Evolutionary conservation across 2,888 invertebrate species (phyloP).

Genomic region (Luffia ferchaultella): DNA sequence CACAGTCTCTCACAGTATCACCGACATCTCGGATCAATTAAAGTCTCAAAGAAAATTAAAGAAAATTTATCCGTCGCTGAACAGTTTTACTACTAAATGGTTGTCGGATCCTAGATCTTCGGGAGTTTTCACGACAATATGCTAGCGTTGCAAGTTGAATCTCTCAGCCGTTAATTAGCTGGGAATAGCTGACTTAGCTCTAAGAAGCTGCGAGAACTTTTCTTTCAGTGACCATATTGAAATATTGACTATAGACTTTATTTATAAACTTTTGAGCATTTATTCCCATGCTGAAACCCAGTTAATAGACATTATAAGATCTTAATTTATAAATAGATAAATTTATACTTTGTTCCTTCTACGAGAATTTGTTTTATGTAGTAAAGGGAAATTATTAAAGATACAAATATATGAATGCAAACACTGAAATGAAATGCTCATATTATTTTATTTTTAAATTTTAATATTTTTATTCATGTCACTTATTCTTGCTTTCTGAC

Average conservation of each 20-base stretch:
- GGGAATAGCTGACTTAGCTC: conserved; percentile 29
- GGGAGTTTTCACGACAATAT: conserved; percentile 37
- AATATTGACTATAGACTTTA: not conserved
- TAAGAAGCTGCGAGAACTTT: conserved; percentile 2
- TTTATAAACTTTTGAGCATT: not conserved
- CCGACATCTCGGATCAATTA: too few species aligned
- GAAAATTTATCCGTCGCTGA: too few species aligned
- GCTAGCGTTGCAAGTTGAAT: conserved; percentile 15
- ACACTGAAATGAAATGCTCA: too few species aligned
- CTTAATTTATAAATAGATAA: not conserved
- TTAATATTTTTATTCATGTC: too few species aligned
- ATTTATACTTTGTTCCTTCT: not conserved
- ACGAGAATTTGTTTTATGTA: not conserved
- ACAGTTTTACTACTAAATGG: too few species aligned
- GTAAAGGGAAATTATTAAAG: too few species aligned
- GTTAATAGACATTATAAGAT: not conserved
- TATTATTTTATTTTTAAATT: too few species aligned
- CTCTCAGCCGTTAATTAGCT: conserved; percentile 36
- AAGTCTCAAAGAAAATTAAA: too few species aligned
- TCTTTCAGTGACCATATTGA: not conserved
- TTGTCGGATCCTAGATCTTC: too few species aligned
- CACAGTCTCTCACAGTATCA: too few species aligned
- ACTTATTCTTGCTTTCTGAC: too few species aligned
- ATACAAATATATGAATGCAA: too few species aligned
- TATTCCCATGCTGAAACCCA: not conserved